Conservation (phyloP, 2,888 invertebrate genomes). For the Salpingus planirostris region DNA sequence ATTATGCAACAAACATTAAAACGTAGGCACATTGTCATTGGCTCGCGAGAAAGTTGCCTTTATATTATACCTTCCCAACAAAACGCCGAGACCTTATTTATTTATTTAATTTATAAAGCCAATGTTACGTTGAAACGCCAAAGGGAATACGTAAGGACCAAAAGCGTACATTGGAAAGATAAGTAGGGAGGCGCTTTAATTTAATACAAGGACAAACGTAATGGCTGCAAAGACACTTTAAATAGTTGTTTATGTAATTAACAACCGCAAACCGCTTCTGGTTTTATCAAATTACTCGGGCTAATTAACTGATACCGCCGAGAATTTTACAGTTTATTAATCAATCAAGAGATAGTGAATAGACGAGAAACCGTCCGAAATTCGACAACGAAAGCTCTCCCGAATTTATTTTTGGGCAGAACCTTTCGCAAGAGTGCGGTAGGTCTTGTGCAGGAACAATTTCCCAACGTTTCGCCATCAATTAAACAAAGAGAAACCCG, state of each 20-base stretch:
- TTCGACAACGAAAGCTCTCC: no score
- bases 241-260: neutral
- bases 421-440: neutral
- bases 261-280: constrained; percentile 5
- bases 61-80: no score
- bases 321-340: neutral
- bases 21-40: constrained; percentile 8
- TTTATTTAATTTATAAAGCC: neutral
- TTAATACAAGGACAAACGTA: neutral
- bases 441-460: constrained; percentile 1
- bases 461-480: constrained; percentile 1
- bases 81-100: constrained; percentile 4
- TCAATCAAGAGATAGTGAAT: no score
- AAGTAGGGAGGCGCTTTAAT: no score
- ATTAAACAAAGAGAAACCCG: constrained; percentile 1
- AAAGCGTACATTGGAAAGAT: no score
- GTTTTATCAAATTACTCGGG: constrained; percentile 4
- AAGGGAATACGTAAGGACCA: no score
- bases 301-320: constrained; percentile 3
- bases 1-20: constrained; percentile 10
- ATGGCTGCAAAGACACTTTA: neutral
- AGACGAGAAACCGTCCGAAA: no score
- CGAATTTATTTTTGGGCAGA: constrained; percentile 1
- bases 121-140: neutral
- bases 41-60: constrained; percentile 6